Evolutionary conservation across 2,113 vertebrate genomes (phyloP).

Genomic region (Megaleporinus macrocephalus): DNA sequence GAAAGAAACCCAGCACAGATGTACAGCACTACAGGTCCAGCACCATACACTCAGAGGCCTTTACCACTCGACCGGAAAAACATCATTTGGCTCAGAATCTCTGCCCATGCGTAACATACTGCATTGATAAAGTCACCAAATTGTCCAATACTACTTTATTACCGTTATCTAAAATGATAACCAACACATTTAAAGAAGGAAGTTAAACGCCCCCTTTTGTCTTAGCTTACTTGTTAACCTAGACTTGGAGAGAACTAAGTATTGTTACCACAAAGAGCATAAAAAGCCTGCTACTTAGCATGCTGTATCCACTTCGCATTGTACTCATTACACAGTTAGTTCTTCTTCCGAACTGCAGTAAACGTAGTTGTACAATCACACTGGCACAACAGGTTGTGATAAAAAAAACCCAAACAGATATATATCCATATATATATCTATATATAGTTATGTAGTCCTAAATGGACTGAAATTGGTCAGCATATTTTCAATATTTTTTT

Average conservation of each 20-base stretch:
- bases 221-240: not conserved
- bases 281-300: slow-evolving; percentile 37
- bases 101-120: slow-evolving; percentile 21
- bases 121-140: slow-evolving; percentile 19
- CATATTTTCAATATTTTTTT: not conserved
- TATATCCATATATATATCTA: no score
- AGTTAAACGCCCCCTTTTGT: slow-evolving; percentile 10
- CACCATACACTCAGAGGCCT: slow-evolving; percentile 18
- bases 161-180: not conserved
- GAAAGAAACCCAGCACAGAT: slow-evolving; percentile 37
- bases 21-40: slow-evolving; percentile 48
- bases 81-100: slow-evolving; percentile 68
- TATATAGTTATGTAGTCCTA: not conserved
- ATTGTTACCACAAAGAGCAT: slow-evolving; percentile 32
- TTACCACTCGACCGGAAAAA: slow-evolving; percentile 20
- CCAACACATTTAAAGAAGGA: slow-evolving; percentile 12
- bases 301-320: slow-evolving; percentile 26
- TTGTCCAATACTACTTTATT: not conserved
- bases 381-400: not conserved
- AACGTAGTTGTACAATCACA: slow-evolving; percentile 27
- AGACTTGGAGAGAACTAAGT: not conserved
- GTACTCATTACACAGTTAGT: not conserved
- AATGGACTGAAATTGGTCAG: not conserved
- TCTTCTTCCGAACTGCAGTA: not conserved
- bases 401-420: not conserved